Conservation (phyloP, 1,140 invertebrate genomes). For the Pseudoatta argentina region DNA sequence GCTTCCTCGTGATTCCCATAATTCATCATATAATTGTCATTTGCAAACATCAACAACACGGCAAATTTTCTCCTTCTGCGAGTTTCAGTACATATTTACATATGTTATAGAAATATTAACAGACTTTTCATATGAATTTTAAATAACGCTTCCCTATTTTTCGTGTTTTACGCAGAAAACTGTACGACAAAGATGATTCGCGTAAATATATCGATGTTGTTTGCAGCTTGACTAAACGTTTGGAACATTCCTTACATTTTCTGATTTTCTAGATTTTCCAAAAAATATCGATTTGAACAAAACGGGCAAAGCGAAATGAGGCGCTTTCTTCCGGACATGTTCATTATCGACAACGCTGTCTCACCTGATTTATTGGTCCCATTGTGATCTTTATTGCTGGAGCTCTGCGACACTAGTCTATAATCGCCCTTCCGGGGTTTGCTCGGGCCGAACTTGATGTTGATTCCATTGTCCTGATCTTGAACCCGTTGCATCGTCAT, state of each 20-base stretch:
- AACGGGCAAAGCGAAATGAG: not conserved
- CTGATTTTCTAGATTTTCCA: too few species aligned
- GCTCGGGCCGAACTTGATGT: slow-evolving; percentile 81
- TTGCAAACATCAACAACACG: not conserved
- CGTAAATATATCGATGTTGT: not conserved
- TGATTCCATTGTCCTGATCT: slow-evolving; percentile 84
- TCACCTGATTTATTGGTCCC: slow-evolving; percentile 76
- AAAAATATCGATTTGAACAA: too few species aligned
- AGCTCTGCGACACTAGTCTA: slow-evolving; percentile 72
- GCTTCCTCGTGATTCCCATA: not conserved
- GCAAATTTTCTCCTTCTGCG: not conserved
- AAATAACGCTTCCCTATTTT: not conserved
- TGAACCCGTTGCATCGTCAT: slow-evolving; percentile 81
- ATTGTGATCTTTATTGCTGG: slow-evolving; percentile 66
- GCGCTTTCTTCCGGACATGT: not conserved
- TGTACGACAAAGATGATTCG: not conserved
- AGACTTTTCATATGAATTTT: not conserved
- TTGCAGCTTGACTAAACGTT: too few species aligned
- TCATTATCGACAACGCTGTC: not conserved
- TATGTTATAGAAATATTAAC: not conserved
- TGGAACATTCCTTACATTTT: too few species aligned
- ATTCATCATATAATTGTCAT: not conserved
- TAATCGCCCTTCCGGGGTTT: slow-evolving; percentile 76
- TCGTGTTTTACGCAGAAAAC: too few species aligned
- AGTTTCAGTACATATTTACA: not conserved